These are phyloP conservation scores for Epizoanthus ramosus DNA, from an alignment of 92 coral and sea anemone species.

Conservation along the genomic window DNA sequence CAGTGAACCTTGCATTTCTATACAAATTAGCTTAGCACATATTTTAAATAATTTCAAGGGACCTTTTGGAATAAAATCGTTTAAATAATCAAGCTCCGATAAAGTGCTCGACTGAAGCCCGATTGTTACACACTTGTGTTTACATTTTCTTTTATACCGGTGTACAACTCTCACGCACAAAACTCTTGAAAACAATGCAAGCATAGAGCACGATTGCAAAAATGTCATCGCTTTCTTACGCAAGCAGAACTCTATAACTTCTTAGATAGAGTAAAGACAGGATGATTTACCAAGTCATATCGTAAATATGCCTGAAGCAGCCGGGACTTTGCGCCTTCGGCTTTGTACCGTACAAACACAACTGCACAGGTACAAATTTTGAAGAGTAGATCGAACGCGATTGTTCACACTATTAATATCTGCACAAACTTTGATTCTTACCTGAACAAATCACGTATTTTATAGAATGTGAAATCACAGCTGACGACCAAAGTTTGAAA, in stretches of 20 bases:
- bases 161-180: slow-evolving; percentile 17
- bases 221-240: not conserved
- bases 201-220: not conserved
- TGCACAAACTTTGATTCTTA: not conserved
- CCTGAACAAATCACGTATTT: not conserved
- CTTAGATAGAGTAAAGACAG: not conserved
- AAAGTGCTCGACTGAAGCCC: slow-evolving; percentile 41
- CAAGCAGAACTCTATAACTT: not conserved
- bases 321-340: too few relatives aligned
- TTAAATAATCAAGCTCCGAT: slow-evolving; percentile 26
- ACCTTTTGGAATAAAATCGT: not conserved
- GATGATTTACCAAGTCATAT: not conserved
- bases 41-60: not conserved
- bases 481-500: not conserved
- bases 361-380: not conserved
- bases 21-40: not conserved
- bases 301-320: not conserved
- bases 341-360: too few relatives aligned
- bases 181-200: not conserved
- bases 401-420: not conserved
- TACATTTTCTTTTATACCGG: not conserved
- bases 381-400: not conserved
- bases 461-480: not conserved
- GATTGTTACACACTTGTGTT: slow-evolving; percentile 14
- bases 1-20: not conserved